Evolutionary conservation across 2,888 invertebrate species (phyloP).

Genomic region (Lissonota sp.): DNA sequence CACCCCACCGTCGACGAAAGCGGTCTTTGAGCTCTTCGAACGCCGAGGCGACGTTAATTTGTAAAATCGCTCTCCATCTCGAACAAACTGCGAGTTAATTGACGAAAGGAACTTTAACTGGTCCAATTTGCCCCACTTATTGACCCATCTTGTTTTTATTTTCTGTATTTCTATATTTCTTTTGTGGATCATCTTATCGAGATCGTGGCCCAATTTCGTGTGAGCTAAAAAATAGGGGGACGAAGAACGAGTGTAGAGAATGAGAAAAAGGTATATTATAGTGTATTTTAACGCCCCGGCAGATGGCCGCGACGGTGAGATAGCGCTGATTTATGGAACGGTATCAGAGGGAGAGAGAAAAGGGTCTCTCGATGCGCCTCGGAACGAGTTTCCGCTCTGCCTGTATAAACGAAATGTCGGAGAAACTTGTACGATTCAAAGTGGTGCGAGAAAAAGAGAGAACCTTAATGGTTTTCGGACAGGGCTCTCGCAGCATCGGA

Average conservation of each 20-base stretch:
- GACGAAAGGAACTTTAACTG: neutral
- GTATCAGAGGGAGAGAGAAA: slow-evolving; percentile 69
- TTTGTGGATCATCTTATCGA: slow-evolving; percentile 63
- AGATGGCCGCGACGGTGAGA: slow-evolving; percentile 76
- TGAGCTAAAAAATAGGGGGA: slow-evolving; percentile 56
- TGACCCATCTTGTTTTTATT: neutral
- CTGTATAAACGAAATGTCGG: slow-evolving; percentile 58
- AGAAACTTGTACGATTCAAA: slow-evolving; percentile 42
- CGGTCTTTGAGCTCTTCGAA: no score
- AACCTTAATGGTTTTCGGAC: slow-evolving; percentile 66
- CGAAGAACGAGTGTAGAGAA: slow-evolving; percentile 24
- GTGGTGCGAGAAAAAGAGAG: slow-evolving; percentile 52
- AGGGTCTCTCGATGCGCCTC: slow-evolving; percentile 57
- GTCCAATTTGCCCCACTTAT: neutral
- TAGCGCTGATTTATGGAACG: slow-evolving; percentile 79
- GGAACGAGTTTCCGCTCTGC: slow-evolving; percentile 68
- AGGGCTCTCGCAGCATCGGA: slow-evolving; percentile 24
- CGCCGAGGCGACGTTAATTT: no score
- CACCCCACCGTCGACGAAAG: neutral
- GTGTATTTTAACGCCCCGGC: slow-evolving; percentile 69
- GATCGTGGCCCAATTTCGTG: slow-evolving; percentile 78
- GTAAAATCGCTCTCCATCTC: no score
- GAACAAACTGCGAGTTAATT: no score
- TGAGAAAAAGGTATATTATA: slow-evolving; percentile 43
- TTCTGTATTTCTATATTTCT: slow-evolving; percentile 3